Base-by-base conservation (phyloP, 2,113 vertebrate genomes). In the Hydropotes inermis region DNA sequence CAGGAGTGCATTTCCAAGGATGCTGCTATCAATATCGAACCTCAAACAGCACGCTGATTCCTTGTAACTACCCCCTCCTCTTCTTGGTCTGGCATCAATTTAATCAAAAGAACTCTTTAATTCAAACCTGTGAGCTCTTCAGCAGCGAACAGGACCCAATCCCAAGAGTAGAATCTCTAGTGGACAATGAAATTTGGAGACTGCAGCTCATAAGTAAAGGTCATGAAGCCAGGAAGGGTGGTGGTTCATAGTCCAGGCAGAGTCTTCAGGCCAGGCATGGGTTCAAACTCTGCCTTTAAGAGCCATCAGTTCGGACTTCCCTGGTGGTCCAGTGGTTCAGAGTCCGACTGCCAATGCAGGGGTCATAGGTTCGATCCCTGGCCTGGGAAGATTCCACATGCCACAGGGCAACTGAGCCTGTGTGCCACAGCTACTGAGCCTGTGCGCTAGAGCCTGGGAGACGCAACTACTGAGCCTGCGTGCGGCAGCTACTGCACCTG, bases 61-160 rank as follows among this genome's bases (percentile, higher is more conserved):
- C 58, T 89, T 85, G 70, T 39, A 70, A 70, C 67, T 23, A 39
- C 47, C 47, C 47, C 12, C 47, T 50, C 12, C 13, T 50, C 47
- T 50, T 50, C 47, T 50, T 50, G 47, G 58, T 89, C 97, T 97
- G 97, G 96, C 84, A 92, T 97, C 88, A 52, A 95, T 97, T 97
- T 97, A 89, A 96, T 95, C 6, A 0, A 91, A 43, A 50, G 83
- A 89, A 36, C 57, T 89, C 76, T 82, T 83, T 97, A 97, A 98
- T 94, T 64, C 87, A 88, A 96, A 97, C 83, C 97, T 87, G 54
- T 81, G 94, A 95, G 79, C 57, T 89, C 67, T 58, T 79, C 7
- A 70, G 95, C 58, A 43, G 36, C 9, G 0, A 3, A 5, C 58
- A 8, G n/a, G 50, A 76, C 82, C 45, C 36, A 14, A 28, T 79